phyloP scores from a whole-genome alignment of 2,113 vertebrate genomes.

The Polypterus senegalus region DNA sequence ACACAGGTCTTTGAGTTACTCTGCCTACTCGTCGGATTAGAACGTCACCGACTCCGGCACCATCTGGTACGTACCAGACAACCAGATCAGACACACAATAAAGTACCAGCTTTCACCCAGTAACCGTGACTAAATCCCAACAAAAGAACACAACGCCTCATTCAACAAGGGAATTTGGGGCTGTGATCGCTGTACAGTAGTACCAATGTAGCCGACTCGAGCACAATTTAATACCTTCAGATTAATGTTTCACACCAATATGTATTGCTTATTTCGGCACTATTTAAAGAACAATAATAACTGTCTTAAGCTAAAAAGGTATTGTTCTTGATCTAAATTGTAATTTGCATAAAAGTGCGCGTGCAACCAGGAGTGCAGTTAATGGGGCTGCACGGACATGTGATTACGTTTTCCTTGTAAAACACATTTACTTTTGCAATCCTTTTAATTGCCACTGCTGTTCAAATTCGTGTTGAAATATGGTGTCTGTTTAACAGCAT shows the following conservation, averaged over 20 bases:
- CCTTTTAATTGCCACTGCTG: too few species aligned
- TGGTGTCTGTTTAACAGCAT: not conserved
- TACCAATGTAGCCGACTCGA: not conserved
- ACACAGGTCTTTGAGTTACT: conserved; percentile 54
- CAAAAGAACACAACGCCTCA: conserved; percentile 62
- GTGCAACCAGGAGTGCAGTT: too few species aligned
- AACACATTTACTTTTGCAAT: too few species aligned
- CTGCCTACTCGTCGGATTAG: conserved; percentile 43
- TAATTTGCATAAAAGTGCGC: too few species aligned
- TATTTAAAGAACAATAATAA: too few species aligned
- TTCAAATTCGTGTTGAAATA: not conserved
- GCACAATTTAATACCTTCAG: not conserved
- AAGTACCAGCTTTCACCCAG: conserved; percentile 62
- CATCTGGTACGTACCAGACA: conserved; percentile 62
- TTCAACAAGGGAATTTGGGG: conserved; percentile 54
- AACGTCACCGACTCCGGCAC: conserved; percentile 45
- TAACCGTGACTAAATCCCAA: conserved; percentile 67
- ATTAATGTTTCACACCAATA: not conserved
- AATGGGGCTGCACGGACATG: too few species aligned
- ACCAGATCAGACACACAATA: conserved; percentile 60
- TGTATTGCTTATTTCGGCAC: not conserved
- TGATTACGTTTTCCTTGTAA: too few species aligned
- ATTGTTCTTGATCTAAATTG: too few species aligned
- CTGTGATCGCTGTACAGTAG: conserved; percentile 28
- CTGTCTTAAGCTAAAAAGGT: too few species aligned